These are phyloP conservation scores for Scyliorhinus canicula DNA, from an alignment of 2,797 vertebrate species.

Conservation along the genomic window DNA sequence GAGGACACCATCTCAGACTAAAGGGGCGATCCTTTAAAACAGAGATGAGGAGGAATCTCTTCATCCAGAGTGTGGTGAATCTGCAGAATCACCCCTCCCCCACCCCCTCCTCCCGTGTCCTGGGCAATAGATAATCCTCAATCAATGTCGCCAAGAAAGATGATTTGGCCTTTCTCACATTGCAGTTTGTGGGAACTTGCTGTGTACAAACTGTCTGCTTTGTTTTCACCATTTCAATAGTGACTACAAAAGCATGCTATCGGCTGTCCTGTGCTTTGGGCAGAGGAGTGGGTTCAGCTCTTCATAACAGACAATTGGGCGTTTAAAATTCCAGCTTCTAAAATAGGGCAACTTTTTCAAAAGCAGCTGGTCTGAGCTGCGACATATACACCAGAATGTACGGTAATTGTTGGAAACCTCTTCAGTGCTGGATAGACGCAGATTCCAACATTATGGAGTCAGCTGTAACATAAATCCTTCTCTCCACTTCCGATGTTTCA, in stretches of 20 bases:
- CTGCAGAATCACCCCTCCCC: too few species aligned
- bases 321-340: too few species aligned
- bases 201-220: neutral
- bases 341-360: neutral
- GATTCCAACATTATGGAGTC: neutral
- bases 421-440: neutral
- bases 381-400: neutral
- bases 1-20: too few species aligned
- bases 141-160: neutral
- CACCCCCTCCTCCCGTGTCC: too few species aligned
- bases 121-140: too few species aligned
- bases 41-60: too few species aligned
- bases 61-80: too few species aligned
- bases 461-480: neutral
- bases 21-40: too few species aligned
- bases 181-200: neutral
- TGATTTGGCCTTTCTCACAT: too few species aligned
- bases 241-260: neutral
- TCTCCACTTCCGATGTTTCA: neutral
- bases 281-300: too few species aligned
- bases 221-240: neutral
- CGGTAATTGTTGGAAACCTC: neutral
- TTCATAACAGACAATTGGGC: too few species aligned
- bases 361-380: neutral
- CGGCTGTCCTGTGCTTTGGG: too few species aligned